A percentile compares a stretch with the other conserved stretches of the same genome.
These are phyloP conservation scores for Cotesia chilonis DNA, from an alignment of 1,140 invertebrate species.

Conservation along the genomic window DNA sequence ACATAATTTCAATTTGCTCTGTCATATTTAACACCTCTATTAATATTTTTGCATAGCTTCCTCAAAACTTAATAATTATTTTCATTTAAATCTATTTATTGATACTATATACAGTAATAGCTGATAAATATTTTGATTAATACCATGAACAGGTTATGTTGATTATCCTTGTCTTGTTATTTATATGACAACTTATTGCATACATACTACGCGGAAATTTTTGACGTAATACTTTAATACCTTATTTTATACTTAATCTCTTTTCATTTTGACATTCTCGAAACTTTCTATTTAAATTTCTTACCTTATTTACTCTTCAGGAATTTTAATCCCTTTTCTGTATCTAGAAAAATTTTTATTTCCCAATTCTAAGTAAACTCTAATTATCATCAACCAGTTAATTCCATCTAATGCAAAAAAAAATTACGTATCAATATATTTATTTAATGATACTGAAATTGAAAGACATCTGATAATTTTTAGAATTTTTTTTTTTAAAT, in stretches of 20 bases:
- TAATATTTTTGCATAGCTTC: neutral
- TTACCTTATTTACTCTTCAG: too few species aligned
- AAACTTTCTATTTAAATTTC: too few species aligned
- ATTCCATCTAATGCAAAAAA: neutral
- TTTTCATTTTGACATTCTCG: too few species aligned
- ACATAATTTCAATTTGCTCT: neutral
- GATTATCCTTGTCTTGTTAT: conserved; percentile 38
- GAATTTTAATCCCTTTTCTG: neutral
- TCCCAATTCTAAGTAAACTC: too few species aligned
- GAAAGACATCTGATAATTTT: too few species aligned
- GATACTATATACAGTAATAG: neutral
- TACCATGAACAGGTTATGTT: conserved; percentile 58
- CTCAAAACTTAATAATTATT: neutral
- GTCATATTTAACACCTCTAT: neutral
- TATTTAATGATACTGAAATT: too few species aligned
- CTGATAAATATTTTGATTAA: conserved; percentile 12
- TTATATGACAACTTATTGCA: neutral
- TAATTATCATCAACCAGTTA: too few species aligned
- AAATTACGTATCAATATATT: too few species aligned
- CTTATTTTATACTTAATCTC: neutral
- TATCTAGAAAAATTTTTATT: neutral
- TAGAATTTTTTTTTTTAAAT: too few species aligned
- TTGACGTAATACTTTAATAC: conserved; percentile 4
- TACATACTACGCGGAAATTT: neutral
- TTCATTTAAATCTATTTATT: conserved; percentile 3